These are phyloP conservation scores for Serranus cabrilla DNA, from an alignment of 2,797 vertebrate genomes.

Conservation along the genomic window DNA sequence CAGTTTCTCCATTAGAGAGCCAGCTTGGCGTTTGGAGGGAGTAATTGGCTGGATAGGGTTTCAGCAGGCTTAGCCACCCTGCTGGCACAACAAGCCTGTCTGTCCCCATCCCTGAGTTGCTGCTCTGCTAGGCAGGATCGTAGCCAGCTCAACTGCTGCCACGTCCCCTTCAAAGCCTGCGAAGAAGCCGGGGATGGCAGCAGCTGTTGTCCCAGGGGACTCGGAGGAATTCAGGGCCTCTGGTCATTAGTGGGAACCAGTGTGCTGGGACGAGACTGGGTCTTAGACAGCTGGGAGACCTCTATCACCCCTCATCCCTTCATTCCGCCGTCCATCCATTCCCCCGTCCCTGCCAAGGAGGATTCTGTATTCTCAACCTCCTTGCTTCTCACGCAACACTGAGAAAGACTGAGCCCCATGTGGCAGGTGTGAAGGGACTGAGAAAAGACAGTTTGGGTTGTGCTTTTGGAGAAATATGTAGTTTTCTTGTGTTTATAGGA, in stretches of 20 bases:
- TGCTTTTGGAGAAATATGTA: slow-evolving; percentile 21
- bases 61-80: slow-evolving; percentile 83
- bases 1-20: slow-evolving; percentile 84
- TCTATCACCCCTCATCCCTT: slow-evolving; percentile 67
- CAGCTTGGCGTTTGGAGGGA: slow-evolving; percentile 79
- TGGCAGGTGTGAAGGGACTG: slow-evolving; percentile 25
- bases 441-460: slow-evolving; percentile 21
- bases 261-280: slow-evolving; percentile 75
- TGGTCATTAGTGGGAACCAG: slow-evolving; percentile 86
- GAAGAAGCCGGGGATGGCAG: slow-evolving; percentile 78
- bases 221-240: slow-evolving; percentile 74
- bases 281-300: slow-evolving; percentile 80
- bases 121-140: slow-evolving; percentile 78
- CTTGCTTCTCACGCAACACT: slow-evolving; percentile 28
- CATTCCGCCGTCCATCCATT: slow-evolving; percentile 55
- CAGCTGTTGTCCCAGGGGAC: slow-evolving; percentile 85
- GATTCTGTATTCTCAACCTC: slow-evolving; percentile 44
- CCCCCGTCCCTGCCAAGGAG: slow-evolving; percentile 46
- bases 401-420: slow-evolving; percentile 44
- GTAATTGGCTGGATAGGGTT: slow-evolving; percentile 86
- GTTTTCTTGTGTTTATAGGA: slow-evolving; percentile 17
- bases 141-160: slow-evolving; percentile 77
- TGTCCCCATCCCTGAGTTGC: slow-evolving; percentile 74
- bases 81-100: slow-evolving; percentile 81
- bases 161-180: slow-evolving; percentile 81